phyloP scores from a whole-genome alignment of 2,797 vertebrate genomes.

The Enteromius mattozi region DNA sequence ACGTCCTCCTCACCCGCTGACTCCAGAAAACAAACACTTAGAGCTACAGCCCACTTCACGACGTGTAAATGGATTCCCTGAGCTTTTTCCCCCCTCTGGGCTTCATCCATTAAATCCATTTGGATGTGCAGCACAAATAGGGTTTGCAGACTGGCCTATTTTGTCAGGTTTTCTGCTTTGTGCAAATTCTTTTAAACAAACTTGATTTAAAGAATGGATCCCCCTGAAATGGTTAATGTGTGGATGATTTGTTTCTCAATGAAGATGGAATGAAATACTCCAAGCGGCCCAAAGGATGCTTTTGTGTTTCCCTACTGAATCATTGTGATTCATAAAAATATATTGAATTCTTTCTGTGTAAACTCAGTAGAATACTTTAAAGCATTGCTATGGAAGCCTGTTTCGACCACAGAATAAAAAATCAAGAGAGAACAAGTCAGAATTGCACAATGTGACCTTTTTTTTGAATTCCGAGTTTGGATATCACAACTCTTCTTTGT shows the following conservation, averaged over 20 bases:
- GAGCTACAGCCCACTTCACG: conserved; percentile 24
- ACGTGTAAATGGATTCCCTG: conserved; percentile 31
- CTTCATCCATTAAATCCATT: conserved; percentile 31
- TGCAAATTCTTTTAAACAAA: conserved; percentile 1
- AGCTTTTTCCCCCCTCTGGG: conserved; percentile 15
- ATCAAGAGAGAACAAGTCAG: background rate
- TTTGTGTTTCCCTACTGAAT: background rate
- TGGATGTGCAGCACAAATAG: conserved; percentile 8
- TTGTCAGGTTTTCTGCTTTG: conserved; percentile 16
- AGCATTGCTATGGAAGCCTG: background rate
- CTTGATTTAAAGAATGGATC: background rate
- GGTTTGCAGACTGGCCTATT: conserved; percentile 8
- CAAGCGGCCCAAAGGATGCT: background rate
- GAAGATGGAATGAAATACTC: background rate
- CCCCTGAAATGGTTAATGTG: background rate
- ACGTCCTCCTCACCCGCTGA: conserved; percentile 21
- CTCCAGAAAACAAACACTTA: conserved; percentile 52
- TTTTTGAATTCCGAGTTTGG: too few species aligned
- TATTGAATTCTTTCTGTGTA: background rate
- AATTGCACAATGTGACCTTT: background rate
- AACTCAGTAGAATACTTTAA: background rate
- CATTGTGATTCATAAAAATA: background rate
- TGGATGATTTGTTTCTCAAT: background rate
- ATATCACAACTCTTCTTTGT: background rate
- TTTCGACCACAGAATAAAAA: background rate